phyloP scores from a whole-genome alignment of 2,113 vertebrate genomes.

The Paraplagusia blochii region DNA sequence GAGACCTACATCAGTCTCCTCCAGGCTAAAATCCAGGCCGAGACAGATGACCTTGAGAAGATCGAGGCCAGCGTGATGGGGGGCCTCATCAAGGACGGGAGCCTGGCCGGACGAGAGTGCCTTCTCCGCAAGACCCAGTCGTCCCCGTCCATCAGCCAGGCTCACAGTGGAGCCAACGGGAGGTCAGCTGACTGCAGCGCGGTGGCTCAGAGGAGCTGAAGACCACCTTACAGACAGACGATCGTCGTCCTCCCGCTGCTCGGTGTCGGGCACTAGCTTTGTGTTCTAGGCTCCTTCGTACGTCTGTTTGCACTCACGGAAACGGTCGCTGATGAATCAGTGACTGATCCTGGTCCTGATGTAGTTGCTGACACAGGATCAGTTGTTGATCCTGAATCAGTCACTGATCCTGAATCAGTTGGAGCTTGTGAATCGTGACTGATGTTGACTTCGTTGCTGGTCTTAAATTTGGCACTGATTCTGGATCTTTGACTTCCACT shows the following conservation, averaged over 20 bases:
- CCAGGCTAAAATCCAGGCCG: conserved; percentile 84
- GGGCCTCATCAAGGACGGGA: conserved; percentile 51
- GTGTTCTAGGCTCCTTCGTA: conserved; percentile 26
- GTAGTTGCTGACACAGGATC: no score
- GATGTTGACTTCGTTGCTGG: no score
- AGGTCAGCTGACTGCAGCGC: conserved; percentile 67
- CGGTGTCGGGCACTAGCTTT: conserved; percentile 15
- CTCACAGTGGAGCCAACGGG: conserved; percentile 78
- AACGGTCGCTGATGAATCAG: background rate
- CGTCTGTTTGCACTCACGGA: conserved; percentile 12
- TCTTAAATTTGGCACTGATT: no score
- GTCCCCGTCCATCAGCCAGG: conserved; percentile 90
- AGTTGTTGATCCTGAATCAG: no score
- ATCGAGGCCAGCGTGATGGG: conserved; percentile 87
- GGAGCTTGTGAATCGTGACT: no score
- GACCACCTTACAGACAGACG: conserved; percentile 26
- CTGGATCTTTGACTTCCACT: no score
- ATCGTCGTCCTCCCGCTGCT: conserved; percentile 25
- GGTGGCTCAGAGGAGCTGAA: conserved; percentile 80
- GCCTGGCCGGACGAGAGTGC: conserved; percentile 77
- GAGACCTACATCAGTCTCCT: conserved; percentile 92
- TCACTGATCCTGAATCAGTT: no score
- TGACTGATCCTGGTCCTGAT: background rate
- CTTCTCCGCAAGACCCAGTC: conserved; percentile 91
- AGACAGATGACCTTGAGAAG: conserved; percentile 91